A percentile compares a stretch with the other conserved stretches of the same genome.
phyloP scores from a whole-genome alignment of 2,113 vertebrate species.

The Crotalus tigris region DNA sequence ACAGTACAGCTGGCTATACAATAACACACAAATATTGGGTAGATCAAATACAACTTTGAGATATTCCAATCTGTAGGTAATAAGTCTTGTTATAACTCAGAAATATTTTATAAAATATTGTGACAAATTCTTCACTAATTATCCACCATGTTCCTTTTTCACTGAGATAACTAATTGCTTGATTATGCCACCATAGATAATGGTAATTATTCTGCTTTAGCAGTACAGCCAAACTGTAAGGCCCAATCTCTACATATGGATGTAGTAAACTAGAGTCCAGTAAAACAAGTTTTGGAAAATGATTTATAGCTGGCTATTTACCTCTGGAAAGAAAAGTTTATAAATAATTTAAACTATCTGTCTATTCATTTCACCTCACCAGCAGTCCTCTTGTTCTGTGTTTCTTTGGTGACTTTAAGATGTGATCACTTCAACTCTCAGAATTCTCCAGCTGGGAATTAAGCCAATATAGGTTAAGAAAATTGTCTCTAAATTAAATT shows the following conservation, averaged over 20 bases:
- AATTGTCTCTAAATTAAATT: conserved; percentile 13
- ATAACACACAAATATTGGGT: conserved; percentile 9
- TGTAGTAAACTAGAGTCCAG: neutral
- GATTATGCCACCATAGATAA: neutral
- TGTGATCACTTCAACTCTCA: neutral
- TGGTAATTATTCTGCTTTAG: conserved; percentile 6
- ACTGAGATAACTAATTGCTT: conserved; percentile 52
- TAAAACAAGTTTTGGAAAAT: neutral
- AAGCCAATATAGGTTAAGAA: neutral
- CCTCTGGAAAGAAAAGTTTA: neutral
- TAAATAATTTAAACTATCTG: neutral
- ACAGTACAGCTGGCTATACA: conserved; percentile 31
- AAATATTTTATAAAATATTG: neutral
- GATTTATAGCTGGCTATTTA: neutral
- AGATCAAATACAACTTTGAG: neutral
- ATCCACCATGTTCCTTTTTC: conserved; percentile 39
- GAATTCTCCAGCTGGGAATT: neutral
- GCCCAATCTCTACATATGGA: neutral
- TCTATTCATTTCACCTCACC: neutral
- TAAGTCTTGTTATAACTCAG: neutral
- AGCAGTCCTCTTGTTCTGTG: neutral
- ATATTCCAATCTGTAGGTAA: neutral
- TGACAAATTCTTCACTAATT: conserved; percentile 4
- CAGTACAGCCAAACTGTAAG: neutral
- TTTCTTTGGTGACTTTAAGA: neutral